These are phyloP conservation scores for Carabus problematicus DNA, from an alignment of 2,888 invertebrate species.

Conservation along the genomic window DNA sequence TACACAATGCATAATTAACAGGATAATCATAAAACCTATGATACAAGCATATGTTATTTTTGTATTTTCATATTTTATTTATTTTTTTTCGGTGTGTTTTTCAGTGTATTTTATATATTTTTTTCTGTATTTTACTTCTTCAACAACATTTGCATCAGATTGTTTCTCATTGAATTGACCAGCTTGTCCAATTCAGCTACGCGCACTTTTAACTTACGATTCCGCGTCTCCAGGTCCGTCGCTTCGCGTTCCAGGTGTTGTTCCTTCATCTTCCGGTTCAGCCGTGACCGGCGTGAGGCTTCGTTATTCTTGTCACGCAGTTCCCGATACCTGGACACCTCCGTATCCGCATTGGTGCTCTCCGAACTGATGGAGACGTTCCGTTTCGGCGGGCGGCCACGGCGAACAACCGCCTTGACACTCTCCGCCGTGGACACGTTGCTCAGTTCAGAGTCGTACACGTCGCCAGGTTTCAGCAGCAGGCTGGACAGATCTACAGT, in stretches of 20 bases:
- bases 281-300: constrained; percentile 76
- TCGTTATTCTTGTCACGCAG: constrained; percentile 80
- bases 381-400: constrained; percentile 66
- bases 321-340: constrained; percentile 69
- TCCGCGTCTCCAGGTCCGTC: constrained; percentile 67
- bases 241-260: constrained; percentile 59
- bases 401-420: constrained; percentile 48
- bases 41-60: neutral
- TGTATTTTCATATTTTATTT: neutral
- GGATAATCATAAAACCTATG: constrained; percentile 9
- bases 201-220: constrained; percentile 69
- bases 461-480: neutral
- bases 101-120: no score
- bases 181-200: constrained; percentile 73
- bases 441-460: constrained; percentile 47
- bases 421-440: constrained; percentile 41
- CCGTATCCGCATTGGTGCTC: constrained; percentile 59
- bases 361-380: constrained; percentile 57
- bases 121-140: constrained; percentile 59
- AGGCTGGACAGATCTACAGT: neutral
- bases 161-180: constrained; percentile 70
- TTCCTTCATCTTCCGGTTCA: constrained; percentile 72
- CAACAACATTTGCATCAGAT: constrained; percentile 70
- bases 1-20: constrained; percentile 27
- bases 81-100: no score